phyloP scores from a whole-genome alignment of 2,113 vertebrate species.

The Ammospiza caudacuta region DNA sequence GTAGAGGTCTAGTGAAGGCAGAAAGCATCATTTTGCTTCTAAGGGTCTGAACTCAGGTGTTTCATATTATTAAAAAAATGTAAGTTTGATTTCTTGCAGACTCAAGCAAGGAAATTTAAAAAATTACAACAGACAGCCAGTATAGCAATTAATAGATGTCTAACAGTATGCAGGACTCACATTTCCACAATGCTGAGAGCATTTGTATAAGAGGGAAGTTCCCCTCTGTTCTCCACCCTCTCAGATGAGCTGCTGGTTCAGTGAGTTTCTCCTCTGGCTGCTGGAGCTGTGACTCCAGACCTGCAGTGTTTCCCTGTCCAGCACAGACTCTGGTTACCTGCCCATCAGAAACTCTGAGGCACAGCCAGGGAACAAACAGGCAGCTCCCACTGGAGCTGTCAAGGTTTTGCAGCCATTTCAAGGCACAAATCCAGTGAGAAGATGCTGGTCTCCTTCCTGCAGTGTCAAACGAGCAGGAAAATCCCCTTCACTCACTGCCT shows the following conservation, averaged over 20 bases:
- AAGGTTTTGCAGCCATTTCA: background rate
- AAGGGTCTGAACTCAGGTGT: background rate
- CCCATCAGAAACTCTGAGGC: background rate
- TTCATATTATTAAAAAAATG: background rate
- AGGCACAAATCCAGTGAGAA: background rate
- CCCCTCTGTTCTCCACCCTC: background rate
- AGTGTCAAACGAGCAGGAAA: background rate
- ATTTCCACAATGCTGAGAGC: background rate
- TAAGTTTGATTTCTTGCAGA: background rate
- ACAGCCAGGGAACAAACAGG: background rate
- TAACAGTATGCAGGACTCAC: background rate
- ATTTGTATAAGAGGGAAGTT: background rate
- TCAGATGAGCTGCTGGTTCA: background rate
- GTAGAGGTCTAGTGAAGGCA: background rate
- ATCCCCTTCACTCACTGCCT: background rate
- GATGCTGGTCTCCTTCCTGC: background rate
- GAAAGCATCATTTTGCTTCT: background rate
- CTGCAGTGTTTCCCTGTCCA: background rate
- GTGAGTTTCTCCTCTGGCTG: background rate
- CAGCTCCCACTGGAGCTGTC: background rate
- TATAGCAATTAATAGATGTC: background rate
- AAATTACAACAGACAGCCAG: background rate
- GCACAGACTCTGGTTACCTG: background rate
- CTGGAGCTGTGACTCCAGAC: background rate
- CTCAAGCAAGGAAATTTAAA: background rate